A percentile compares a stretch with the other conserved stretches of the same genome.
These are phyloP conservation scores for Lasioglossum albipes DNA, from an alignment of 1,140 invertebrate genomes.

Conservation along the genomic window DNA sequence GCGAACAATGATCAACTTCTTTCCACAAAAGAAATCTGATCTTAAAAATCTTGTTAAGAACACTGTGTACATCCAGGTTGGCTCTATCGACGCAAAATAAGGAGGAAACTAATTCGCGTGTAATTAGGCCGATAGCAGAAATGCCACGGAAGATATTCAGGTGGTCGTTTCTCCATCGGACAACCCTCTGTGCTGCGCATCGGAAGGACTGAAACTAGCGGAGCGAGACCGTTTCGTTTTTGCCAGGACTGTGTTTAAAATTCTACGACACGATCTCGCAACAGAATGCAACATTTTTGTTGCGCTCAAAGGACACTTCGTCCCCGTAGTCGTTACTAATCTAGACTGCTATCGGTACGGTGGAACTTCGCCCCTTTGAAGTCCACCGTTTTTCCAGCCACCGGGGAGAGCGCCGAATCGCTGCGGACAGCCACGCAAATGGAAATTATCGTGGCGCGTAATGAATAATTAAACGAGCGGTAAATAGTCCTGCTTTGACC, in stretches of 20 bases:
- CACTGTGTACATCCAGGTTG: too few species aligned
- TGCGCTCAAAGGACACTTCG: background rate
- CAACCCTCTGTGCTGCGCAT: background rate
- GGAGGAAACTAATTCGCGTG: too few species aligned
- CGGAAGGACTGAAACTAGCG: background rate
- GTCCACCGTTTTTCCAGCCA: background rate
- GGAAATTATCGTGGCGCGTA: conserved; percentile 11
- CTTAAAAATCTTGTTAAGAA: too few species aligned
- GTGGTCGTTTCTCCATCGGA: too few species aligned
- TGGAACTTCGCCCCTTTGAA: background rate
- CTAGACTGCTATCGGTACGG: background rate
- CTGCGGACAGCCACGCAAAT: conserved; percentile 12
- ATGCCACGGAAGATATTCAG: too few species aligned
- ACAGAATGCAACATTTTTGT: background rate
- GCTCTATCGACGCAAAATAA: too few species aligned
- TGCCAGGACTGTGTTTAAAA: background rate
- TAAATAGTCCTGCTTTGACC: conserved; percentile 33
- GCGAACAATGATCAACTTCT: background rate
- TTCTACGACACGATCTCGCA: background rate
- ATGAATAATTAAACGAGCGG: conserved; percentile 41
- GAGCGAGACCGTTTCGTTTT: background rate
- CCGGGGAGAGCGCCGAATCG: background rate
- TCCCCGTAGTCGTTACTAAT: conserved; percentile 1
- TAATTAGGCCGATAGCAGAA: too few species aligned
- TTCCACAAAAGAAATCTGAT: too few species aligned